Evolutionary conservation across 2,797 vertebrate genomes (phyloP), one percentile per base, ranked within the genome.

Genomic region (Diplodus sargus): DNA sequence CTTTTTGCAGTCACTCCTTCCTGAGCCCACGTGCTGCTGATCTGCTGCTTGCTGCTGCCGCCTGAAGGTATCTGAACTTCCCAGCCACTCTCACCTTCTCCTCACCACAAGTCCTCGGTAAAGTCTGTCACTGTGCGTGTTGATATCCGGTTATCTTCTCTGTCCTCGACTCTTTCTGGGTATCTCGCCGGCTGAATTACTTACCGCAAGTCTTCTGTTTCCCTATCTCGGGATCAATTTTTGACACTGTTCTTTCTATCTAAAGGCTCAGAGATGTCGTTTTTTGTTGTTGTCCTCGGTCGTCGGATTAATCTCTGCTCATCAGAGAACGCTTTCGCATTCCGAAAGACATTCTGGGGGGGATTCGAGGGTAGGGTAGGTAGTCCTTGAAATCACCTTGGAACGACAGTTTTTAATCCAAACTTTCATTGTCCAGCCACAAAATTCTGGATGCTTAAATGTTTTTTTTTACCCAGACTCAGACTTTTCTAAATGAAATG

Each of bases 1-100:
- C 77, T 64, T 62, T 78, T 63, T 70, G 4, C 69, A 76, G 76
- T 63, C 84, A 54, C 76, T 83, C 70, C 67, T 62, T 51, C 52
- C 43, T 30, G 66, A 86, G 23, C 61, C 73, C 87, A 81, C 25
- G 20, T 89, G 85, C 78, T 74, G 84, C 78, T 71, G 65, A 54
- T 70, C 79, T 61, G 49, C 54, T 67, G 28, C 28, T 28, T 28
- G 28, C 75, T 43, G 59, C 74, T 22, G 66, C 67, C 30, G 60
- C 70, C 57, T 71, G 49, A 48, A 93, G 89, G 88, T 90, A 87
- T 54, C 49, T 70, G 25, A 53, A 69, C 71, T 61, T 66, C 74
- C 70, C 72, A 39, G 6, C 62, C 49, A 2, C 15, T 63, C 39
- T 74, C 2, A 28, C 3, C 15, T 53, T 76, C 54, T 10, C 10